Evolutionary conservation across 2,113 vertebrate species (phyloP), one percentile per base, ranked within the genome.

Genomic region (Callipepla squamata): DNA sequence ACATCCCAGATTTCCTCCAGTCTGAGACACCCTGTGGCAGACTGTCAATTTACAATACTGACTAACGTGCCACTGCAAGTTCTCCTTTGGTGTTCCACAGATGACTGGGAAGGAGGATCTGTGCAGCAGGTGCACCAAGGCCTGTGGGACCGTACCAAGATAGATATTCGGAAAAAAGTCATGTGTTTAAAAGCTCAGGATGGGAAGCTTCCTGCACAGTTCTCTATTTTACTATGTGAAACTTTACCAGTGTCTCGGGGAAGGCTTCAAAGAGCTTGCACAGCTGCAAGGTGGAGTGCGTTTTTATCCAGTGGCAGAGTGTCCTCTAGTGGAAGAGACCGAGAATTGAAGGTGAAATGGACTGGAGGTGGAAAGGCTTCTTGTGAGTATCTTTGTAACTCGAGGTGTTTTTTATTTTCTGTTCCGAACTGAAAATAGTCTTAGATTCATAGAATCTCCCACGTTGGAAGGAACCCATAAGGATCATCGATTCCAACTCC

Each of bases 101-200:
- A 47, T 26, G 30, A 23, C 44, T 17, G 23, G 13, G 26, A 1
- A 4, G 45, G 12, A 74, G 17, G 18, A 48, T 38, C 51, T 67
- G 14, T 67, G 34, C 57, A 44, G 36, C 4, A 1, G 13, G 36
- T 30, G 22, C 28, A 55, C 28, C 34, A 80, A 77, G 44, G 57
- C 36, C 8, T 1, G 3, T 1, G 2, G 42, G 78, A 70, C 20
- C 14, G 20, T 7, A 50, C 8, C 8, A 25, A 57, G 11, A 47
- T 0, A 0, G 0, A 18, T 63, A 78, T 70, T 36, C 25, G 1
- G 0, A 4, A 34, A 8, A 20, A 58, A 40, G 25, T 17, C 51
- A 1, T 2, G 17, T 19, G 67, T 68, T 73, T 8, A 44, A 47
- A 10, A 57, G 20, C 3, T 59, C 4, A 3, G 59, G 28, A 21